phyloP scores from a whole-genome alignment of 2,888 invertebrate genomes.

The Lacanobia oleracea region DNA sequence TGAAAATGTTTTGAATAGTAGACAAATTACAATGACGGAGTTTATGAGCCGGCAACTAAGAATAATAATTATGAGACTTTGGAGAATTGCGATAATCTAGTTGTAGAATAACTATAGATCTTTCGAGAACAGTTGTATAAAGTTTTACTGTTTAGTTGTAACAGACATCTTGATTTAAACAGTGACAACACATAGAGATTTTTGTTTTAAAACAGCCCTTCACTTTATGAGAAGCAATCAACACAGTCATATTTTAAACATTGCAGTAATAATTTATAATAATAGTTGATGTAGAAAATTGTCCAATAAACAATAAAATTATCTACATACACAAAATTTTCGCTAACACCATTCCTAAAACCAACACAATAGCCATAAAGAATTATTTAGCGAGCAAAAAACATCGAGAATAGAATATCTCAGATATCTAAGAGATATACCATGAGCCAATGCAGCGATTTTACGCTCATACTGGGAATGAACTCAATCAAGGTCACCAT shows the following conservation, averaged over 20 bases:
- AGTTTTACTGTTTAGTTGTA: neutral
- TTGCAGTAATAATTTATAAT: neutral
- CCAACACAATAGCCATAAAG: constrained; percentile 50
- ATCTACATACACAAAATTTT: constrained; percentile 9
- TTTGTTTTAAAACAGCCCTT: neutral
- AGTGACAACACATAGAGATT: neutral
- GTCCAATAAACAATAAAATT: neutral
- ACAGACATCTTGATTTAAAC: neutral
- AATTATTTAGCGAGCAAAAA: constrained; percentile 53
- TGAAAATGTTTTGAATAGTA: neutral
- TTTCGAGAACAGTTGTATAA: neutral
- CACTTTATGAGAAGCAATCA: neutral
- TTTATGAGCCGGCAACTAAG: neutral
- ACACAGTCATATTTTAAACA: neutral
- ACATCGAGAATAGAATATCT: constrained; percentile 24
- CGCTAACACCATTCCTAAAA: constrained; percentile 44
- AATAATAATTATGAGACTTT: neutral
- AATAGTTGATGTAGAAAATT: neutral
- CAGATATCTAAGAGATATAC: constrained; percentile 28
- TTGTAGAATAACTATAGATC: neutral
- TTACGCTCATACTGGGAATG: constrained; percentile 62
- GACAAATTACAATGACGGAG: constrained; percentile 1
- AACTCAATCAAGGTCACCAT: constrained; percentile 62
- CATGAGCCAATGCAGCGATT: constrained; percentile 49
- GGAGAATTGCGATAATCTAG: no score